Percentiles rank a stretch among this genome's conserved stretches.
Conservation (phyloP, 1,140 invertebrate species). For the Vanessa atalanta region DNA sequence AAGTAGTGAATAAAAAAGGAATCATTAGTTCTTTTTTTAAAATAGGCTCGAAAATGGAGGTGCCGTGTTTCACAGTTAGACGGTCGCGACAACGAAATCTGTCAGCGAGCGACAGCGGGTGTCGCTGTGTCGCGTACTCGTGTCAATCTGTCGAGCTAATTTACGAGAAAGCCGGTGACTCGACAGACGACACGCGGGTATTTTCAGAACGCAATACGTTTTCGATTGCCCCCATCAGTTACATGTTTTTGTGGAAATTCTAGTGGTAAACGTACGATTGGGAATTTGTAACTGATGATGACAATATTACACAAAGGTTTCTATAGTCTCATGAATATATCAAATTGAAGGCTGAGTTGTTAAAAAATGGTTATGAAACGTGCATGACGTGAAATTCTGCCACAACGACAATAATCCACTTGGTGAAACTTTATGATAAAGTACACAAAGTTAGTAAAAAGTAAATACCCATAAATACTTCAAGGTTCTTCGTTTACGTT, state of each 20-base stretch:
- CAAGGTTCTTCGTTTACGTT: too few species aligned
- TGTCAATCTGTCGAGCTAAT: slow-evolving; percentile 47
- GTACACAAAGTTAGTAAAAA: too few species aligned
- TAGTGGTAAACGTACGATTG: neutral
- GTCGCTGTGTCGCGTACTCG: slow-evolving; percentile 31
- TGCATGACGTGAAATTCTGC: too few species aligned
- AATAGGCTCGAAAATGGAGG: slow-evolving; percentile 1
- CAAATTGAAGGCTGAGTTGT: too few species aligned
- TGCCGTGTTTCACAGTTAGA: slow-evolving; percentile 17
- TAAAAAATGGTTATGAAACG: too few species aligned
- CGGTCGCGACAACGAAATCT: slow-evolving; percentile 35
- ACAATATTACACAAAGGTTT: neutral
- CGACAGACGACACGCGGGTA: slow-evolving; percentile 29
- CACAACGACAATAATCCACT: too few species aligned
- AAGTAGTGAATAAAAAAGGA: neutral
- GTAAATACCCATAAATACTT: too few species aligned
- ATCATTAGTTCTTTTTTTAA: slow-evolving; percentile 5
- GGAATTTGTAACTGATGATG: slow-evolving; percentile 1
- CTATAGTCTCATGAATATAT: neutral
- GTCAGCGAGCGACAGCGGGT: slow-evolving; percentile 36
- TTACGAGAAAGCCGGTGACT: slow-evolving; percentile 45
- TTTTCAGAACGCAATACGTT: slow-evolving; percentile 34
- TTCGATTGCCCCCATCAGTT: slow-evolving; percentile 33
- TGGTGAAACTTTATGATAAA: too few species aligned
- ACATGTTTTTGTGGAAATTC: slow-evolving; percentile 14